These are phyloP conservation scores for Schizotus pectinicornis DNA, from an alignment of 2,888 invertebrate species.

Conservation along the genomic window DNA sequence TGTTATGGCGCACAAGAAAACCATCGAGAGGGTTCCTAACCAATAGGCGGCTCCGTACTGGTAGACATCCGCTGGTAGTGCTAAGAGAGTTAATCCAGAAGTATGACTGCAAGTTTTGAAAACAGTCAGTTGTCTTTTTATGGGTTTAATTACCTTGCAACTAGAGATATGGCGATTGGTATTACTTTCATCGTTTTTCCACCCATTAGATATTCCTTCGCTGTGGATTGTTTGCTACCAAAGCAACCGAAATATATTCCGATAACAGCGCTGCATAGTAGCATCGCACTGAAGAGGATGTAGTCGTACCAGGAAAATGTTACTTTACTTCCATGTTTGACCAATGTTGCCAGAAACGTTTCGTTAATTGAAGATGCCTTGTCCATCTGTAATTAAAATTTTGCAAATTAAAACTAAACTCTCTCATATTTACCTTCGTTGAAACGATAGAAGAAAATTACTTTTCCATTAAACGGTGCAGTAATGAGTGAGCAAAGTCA, in stretches of 20 bases:
- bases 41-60: conserved; percentile 71
- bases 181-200: conserved; percentile 74
- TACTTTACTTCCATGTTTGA: background rate
- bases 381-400: background rate
- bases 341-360: no score
- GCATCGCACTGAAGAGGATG: conserved; percentile 60
- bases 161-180: conserved; percentile 75
- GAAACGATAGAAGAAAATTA: no score
- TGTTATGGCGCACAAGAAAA: conserved; percentile 48
- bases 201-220: conserved; percentile 74
- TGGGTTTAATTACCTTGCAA: conserved; percentile 67
- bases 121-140: conserved; percentile 22
- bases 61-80: conserved; percentile 77
- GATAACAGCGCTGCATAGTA: conserved; percentile 62
- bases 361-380: background rate
- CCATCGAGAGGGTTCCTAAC: conserved; percentile 57
- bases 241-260: conserved; percentile 68
- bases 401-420: no score
- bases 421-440: no score
- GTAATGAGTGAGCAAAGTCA: no score
- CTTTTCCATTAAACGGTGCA: no score
- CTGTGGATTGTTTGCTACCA: conserved; percentile 65
- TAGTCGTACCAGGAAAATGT: conserved; percentile 64
- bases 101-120: conserved; percentile 64
- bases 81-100: conserved; percentile 76